Evolutionary conservation across 2,113 vertebrate genomes (phyloP).

Genomic region (Pandion haliaetus): DNA sequence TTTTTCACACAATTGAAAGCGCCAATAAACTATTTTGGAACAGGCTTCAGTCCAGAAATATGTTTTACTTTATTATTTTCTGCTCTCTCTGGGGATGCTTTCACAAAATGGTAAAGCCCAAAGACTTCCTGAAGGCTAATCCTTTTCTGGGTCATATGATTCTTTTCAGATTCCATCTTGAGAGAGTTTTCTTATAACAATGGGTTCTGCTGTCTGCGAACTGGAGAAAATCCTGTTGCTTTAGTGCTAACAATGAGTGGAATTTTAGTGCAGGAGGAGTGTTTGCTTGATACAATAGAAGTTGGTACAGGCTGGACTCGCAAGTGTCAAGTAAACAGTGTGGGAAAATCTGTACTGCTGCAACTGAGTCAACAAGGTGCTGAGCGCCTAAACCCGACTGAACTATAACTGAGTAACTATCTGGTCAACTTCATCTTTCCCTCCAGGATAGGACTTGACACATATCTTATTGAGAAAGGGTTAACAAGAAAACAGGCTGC

Average conservation of each 20-base stretch:
- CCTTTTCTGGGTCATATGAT: slow-evolving; percentile 79
- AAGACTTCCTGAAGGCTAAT: slow-evolving; percentile 81
- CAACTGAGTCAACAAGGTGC: slow-evolving; percentile 75
- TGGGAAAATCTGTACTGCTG: slow-evolving; percentile 74
- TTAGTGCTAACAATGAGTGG: slow-evolving; percentile 77
- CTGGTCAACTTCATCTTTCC: slow-evolving; percentile 42
- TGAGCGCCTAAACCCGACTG: slow-evolving; percentile 36
- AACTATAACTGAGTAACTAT: slow-evolving; percentile 48
- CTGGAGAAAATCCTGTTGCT: slow-evolving; percentile 78
- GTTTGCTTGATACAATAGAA: slow-evolving; percentile 77
- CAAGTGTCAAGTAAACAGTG: slow-evolving; percentile 74
- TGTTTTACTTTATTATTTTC: slow-evolving; percentile 73
- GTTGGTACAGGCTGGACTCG: slow-evolving; percentile 68
- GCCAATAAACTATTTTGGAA: slow-evolving; percentile 59
- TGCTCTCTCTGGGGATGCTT: slow-evolving; percentile 66
- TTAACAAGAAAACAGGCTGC: slow-evolving; percentile 43
- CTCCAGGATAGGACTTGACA: slow-evolving; percentile 28
- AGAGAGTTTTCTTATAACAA: slow-evolving; percentile 75
- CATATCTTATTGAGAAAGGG: slow-evolving; percentile 37
- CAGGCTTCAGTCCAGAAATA: slow-evolving; percentile 64
- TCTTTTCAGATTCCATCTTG: slow-evolving; percentile 79
- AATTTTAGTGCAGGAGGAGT: slow-evolving; percentile 70
- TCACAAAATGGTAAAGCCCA: slow-evolving; percentile 73
- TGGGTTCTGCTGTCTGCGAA: slow-evolving; percentile 71
- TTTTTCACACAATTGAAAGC: slow-evolving; percentile 67